Percentiles rank a stretch among this genome's conserved stretches.
Conservation (phyloP, 2,113 vertebrate species). For the Gobiocypris rarus region DNA sequence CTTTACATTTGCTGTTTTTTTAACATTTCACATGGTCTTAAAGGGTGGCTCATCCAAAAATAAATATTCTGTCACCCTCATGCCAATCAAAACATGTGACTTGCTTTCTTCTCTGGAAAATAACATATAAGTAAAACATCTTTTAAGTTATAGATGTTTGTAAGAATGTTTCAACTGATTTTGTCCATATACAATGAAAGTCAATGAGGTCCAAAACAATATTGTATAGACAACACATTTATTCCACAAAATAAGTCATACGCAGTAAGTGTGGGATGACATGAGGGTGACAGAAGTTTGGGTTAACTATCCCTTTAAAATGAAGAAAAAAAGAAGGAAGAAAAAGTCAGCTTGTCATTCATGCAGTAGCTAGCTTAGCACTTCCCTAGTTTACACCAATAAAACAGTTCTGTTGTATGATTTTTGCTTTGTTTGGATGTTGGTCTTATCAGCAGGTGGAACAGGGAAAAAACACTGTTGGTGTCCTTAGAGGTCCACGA, state of each 20-base stretch:
- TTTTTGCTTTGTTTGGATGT: constrained; percentile 54
- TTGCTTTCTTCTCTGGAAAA: not conserved
- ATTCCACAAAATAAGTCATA: not conserved
- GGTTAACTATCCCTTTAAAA: not conserved
- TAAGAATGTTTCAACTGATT: not conserved
- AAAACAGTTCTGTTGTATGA: constrained; percentile 21
- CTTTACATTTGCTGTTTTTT: no score
- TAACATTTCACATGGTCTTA: no score
- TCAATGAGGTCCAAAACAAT: not conserved
- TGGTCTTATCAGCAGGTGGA: constrained; percentile 55
- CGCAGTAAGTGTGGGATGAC: not conserved
- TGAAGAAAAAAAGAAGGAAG: not conserved
- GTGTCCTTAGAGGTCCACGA: constrained; percentile 52
- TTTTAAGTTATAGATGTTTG: not conserved
- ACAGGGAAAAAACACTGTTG: constrained; percentile 70
- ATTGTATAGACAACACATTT: no score
- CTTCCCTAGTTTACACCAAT: not conserved
- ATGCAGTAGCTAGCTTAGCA: not conserved
- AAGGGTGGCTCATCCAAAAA: no score
- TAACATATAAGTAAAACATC: not conserved
- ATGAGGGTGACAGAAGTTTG: not conserved
- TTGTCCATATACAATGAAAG: not conserved
- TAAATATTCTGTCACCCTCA: no score
- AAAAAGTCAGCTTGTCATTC: not conserved
- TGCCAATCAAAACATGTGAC: not conserved